These are phyloP conservation scores for Oophaga sylvatica DNA, from an alignment of 2,797 vertebrate species.

Conservation along the genomic window DNA sequence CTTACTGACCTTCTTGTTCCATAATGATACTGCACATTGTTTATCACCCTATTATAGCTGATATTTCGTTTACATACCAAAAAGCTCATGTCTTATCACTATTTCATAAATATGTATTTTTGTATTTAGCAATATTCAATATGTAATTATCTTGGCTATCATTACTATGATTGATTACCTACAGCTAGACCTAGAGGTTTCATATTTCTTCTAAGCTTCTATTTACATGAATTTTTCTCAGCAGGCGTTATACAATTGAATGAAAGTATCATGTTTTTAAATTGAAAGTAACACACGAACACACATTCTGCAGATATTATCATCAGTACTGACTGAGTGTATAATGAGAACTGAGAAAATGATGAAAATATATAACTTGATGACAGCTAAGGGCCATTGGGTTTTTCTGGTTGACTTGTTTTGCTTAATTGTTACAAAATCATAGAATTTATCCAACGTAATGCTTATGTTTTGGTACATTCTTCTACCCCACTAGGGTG, in stretches of 20 bases:
- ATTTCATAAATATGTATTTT: conserved; percentile 15
- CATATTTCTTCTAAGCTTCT: conserved; percentile 14
- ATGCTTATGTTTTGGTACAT: conserved; percentile 46
- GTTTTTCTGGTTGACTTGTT: conserved; percentile 46
- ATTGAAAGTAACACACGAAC: conserved; percentile 53
- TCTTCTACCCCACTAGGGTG: conserved; percentile 45
- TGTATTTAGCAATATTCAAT: conserved; percentile 14
- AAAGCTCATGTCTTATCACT: neutral
- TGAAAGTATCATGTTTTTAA: conserved; percentile 53
- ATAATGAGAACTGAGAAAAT: conserved; percentile 51
- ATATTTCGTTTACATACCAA: neutral
- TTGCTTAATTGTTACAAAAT: conserved; percentile 49
- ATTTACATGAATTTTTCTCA: conserved; percentile 39
- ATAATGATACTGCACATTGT: neutral
- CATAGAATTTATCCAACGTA: conserved; percentile 52
- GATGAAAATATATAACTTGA: conserved; percentile 55
- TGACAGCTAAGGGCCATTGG: conserved; percentile 52
- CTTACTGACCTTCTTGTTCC: neutral
- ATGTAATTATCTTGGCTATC: conserved; percentile 3
- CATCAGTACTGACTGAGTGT: conserved; percentile 47
- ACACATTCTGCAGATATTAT: conserved; percentile 51
- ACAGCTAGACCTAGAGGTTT: neutral
- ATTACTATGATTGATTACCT: conserved; percentile 17
- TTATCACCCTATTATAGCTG: neutral
- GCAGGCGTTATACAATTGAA: conserved; percentile 45